Conservation (phyloP, 2,888 invertebrate species). For the Alentia gelatinosa region DNA sequence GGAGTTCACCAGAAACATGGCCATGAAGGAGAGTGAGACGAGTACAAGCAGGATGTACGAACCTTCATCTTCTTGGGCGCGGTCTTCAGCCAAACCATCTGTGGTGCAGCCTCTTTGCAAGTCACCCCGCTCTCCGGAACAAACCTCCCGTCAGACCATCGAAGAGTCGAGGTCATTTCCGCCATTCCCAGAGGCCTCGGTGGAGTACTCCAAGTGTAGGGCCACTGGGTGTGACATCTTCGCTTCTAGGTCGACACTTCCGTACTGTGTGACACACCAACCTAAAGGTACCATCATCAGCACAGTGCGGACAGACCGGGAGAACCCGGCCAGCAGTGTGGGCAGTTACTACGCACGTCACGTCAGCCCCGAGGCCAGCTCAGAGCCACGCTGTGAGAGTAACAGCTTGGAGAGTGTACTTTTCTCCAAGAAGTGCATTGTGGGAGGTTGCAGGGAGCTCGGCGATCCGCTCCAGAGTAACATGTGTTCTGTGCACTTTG, state of each 20-base stretch:
- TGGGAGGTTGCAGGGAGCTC: background rate
- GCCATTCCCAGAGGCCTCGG: background rate
- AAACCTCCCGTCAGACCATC: background rate
- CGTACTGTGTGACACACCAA: slow-evolving; percentile 4
- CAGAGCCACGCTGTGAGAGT: background rate
- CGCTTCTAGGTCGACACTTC: background rate
- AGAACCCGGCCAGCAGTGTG: background rate
- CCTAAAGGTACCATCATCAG: background rate
- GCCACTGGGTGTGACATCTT: background rate
- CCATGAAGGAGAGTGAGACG: background rate
- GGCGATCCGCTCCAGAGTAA: background rate
- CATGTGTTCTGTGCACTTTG: background rate
- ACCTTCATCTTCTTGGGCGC: background rate
- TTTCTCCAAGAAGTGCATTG: background rate
- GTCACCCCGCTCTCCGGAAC: no score
- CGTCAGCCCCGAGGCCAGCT: background rate
- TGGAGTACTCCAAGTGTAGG: background rate
- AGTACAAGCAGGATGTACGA: background rate
- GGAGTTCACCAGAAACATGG: background rate
- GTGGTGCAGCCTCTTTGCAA: background rate
- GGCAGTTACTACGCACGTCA: background rate
- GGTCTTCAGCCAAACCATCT: background rate
- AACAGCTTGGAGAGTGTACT: slow-evolving; percentile 28
- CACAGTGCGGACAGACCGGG: background rate
- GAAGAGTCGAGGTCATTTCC: background rate